A percentile compares a stretch with the other conserved stretches of the same genome.
phyloP scores from a whole-genome alignment of 2,888 invertebrate species.

The Creontiades dilutus region DNA sequence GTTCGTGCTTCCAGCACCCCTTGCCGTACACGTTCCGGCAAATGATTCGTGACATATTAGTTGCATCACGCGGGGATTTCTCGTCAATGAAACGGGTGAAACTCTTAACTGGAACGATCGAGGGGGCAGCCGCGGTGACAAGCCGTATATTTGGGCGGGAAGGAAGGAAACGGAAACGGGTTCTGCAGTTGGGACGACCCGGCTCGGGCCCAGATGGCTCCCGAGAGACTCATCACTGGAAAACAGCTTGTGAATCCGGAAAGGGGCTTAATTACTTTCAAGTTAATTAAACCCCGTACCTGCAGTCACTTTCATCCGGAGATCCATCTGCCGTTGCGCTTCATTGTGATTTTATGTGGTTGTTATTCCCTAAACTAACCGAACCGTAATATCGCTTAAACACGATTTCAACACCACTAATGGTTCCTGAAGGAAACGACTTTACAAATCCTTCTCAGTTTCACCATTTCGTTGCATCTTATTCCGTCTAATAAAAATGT shows the following conservation, averaged over 20 bases:
- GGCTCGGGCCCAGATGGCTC: constrained; percentile 25
- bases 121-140: background rate
- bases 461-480: too few species aligned
- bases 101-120: background rate
- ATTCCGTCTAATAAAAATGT: too few species aligned
- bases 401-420: too few species aligned
- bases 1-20: too few species aligned
- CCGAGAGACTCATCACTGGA: background rate
- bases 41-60: too few species aligned
- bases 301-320: background rate
- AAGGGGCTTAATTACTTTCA: constrained; percentile 14
- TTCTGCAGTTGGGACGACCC: background rate
- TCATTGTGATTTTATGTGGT: background rate
- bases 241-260: constrained; percentile 21
- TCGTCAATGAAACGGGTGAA: background rate
- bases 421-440: too few species aligned
- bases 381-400: too few species aligned
- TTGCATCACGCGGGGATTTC: too few species aligned
- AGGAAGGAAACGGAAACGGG: constrained; percentile 31
- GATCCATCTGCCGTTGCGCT: background rate
- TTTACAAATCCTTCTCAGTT: too few species aligned
- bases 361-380: too few species aligned
- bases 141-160: background rate
- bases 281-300: constrained; percentile 4
- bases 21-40: too few species aligned